Evolutionary conservation across 2,888 invertebrate species (phyloP).

Genomic region (Harpalus rufipes): DNA sequence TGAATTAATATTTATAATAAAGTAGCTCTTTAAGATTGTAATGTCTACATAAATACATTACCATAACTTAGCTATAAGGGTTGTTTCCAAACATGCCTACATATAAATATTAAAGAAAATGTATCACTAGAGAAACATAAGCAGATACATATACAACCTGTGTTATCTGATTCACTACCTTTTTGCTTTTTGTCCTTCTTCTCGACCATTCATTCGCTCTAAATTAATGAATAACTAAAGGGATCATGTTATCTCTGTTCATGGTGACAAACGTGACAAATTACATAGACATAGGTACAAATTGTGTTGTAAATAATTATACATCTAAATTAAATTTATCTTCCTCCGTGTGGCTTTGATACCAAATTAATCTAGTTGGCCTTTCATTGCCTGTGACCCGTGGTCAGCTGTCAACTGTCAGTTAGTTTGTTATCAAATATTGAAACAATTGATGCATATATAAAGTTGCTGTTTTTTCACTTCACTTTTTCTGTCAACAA

Average conservation of each 20-base stretch:
- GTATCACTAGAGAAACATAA: not conserved
- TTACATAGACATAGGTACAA: not conserved
- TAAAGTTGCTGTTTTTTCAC: not conserved
- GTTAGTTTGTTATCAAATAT: not conserved
- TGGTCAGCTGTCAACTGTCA: not conserved
- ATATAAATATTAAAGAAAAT: not conserved
- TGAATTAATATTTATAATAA: not conserved
- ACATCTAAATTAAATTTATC: not conserved
- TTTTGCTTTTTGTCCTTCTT: not conserved
- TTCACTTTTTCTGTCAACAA: not conserved
- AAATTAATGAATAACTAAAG: not conserved
- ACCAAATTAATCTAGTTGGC: not conserved
- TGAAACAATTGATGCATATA: not conserved
- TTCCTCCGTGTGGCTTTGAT: not conserved
- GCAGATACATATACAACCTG: not conserved
- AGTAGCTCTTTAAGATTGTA: not conserved
- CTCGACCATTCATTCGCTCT: too few relatives aligned
- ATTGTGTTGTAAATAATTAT: too few relatives aligned
- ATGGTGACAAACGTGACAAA: too few relatives aligned
- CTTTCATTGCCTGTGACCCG: not conserved
- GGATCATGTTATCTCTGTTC: too few relatives aligned
- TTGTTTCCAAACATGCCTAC: not conserved
- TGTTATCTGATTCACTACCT: not conserved
- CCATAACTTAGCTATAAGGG: not conserved
- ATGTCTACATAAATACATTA: not conserved